Evolutionary conservation across 2,797 vertebrate species (phyloP).

Genomic region (Acanthurus leucopareius): DNA sequence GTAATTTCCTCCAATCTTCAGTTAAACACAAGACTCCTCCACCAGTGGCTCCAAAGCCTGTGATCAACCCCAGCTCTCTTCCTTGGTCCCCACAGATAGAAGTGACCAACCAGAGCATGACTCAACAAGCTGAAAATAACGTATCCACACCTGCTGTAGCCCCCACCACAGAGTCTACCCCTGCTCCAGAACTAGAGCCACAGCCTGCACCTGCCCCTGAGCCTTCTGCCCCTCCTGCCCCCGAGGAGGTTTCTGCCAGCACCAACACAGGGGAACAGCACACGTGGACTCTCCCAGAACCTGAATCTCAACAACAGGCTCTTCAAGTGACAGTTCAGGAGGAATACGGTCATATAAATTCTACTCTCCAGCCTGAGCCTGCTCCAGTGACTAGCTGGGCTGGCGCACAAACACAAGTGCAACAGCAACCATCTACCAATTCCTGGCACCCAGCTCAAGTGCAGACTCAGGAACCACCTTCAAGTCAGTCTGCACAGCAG

Average conservation of each 20-base stretch:
- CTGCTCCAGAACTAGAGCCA: conserved; percentile 75
- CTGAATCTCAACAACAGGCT: conserved; percentile 74
- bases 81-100: conserved; percentile 89
- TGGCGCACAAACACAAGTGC: conserved; percentile 74
- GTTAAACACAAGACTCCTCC: conserved; percentile 94
- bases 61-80: conserved; percentile 88
- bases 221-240: conserved; percentile 60
- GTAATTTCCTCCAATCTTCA: conserved; percentile 95
- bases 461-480: conserved; percentile 69
- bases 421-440: conserved; percentile 73
- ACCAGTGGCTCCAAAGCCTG: conserved; percentile 96
- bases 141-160: conserved; percentile 79
- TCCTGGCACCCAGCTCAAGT: conserved; percentile 78
- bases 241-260: conserved; percentile 65
- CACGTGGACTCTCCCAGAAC: conserved; percentile 77
- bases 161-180: conserved; percentile 68
- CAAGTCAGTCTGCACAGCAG: conserved; percentile 77
- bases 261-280: conserved; percentile 68
- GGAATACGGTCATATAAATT: conserved; percentile 66
- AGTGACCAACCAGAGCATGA: conserved; percentile 84
- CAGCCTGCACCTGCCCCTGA: conserved; percentile 76
- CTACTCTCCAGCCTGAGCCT: conserved; percentile 69
- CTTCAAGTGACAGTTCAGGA: conserved; percentile 70
- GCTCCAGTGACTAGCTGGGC: conserved; percentile 70
- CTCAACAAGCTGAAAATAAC: conserved; percentile 87